A percentile compares a stretch with the other conserved stretches of the same genome.
phyloP scores from a whole-genome alignment of 2,888 invertebrate genomes.

The Hesperia comma region DNA sequence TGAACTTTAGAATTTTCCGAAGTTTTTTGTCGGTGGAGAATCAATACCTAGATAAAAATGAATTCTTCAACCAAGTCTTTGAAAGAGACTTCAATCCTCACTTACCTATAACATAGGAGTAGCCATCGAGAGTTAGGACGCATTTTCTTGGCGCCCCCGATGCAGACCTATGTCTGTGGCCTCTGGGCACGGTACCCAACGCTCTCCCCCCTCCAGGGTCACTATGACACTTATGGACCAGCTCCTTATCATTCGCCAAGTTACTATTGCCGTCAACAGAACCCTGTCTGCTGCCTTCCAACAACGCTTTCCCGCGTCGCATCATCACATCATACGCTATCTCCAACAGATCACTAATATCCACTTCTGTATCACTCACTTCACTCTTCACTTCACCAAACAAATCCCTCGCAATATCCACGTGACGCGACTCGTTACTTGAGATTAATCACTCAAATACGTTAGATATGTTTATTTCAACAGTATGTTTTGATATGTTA shows the following conservation, averaged over 20 bases:
- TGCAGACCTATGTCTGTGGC: slow-evolving; percentile 72
- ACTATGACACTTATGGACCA: slow-evolving; percentile 87
- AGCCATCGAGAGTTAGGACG: slow-evolving; percentile 92
- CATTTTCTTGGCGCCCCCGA: slow-evolving; percentile 88
- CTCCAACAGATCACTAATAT: slow-evolving; percentile 50
- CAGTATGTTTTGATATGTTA: slow-evolving; percentile 43
- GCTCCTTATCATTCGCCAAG: slow-evolving; percentile 81
- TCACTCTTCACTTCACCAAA: slow-evolving; percentile 36
- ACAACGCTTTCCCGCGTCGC: slow-evolving; percentile 77
- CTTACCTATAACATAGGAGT: slow-evolving; percentile 95
- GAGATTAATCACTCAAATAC: slow-evolving; percentile 46
- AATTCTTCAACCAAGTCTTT: too few relatives aligned
- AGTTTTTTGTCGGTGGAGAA: too few relatives aligned
- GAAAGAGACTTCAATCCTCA: slow-evolving; percentile 39
- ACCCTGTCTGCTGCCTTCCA: slow-evolving; percentile 77
- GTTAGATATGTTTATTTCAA: slow-evolving; percentile 39
- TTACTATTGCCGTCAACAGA: slow-evolving; percentile 73
- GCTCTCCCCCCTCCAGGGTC: slow-evolving; percentile 85
- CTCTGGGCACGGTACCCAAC: slow-evolving; percentile 67
- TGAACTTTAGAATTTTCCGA: too few relatives aligned
- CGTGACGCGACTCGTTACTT: slow-evolving; percentile 26
- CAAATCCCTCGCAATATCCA: slow-evolving; percentile 19
- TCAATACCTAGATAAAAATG: too few relatives aligned
- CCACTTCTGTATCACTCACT: slow-evolving; percentile 41
- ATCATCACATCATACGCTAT: slow-evolving; percentile 80